phyloP scores from a whole-genome alignment of 2,888 invertebrate genomes.

The Sinotaia quadrata region DNA sequence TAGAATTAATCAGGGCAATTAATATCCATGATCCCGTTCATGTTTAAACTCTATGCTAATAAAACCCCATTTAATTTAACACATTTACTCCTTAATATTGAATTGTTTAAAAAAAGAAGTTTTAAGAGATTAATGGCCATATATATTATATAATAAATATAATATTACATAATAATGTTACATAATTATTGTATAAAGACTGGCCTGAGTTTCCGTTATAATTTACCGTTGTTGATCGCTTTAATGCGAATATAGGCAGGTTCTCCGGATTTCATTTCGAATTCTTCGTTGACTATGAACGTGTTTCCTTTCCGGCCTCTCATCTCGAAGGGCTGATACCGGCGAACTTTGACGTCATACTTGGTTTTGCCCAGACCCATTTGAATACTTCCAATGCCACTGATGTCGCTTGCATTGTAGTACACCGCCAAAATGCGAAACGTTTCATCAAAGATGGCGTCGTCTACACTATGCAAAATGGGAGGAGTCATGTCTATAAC shows the following conservation, averaged over 20 bases:
- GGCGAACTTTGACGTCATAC: slow-evolving; percentile 46
- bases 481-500: slow-evolving; percentile 53
- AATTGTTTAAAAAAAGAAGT: no score
- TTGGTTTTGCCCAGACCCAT: slow-evolving; percentile 55
- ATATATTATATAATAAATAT: no score
- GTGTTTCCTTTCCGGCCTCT: slow-evolving; percentile 25
- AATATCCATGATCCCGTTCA: no score
- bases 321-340: slow-evolving; percentile 41
- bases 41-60: no score
- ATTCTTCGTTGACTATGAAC: slow-evolving; percentile 45
- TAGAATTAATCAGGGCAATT: no score
- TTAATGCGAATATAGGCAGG: slow-evolving; percentile 54
- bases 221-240: slow-evolving; percentile 55
- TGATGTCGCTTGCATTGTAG: slow-evolving; percentile 46
- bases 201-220: no score
- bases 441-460: slow-evolving; percentile 53
- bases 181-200: no score
- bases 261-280: slow-evolving; percentile 47
- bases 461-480: slow-evolving; percentile 41
- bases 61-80: no score
- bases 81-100: no score
- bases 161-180: no score
- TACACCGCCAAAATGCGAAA: slow-evolving; percentile 51
- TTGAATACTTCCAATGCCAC: slow-evolving; percentile 45
- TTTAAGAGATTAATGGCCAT: no score